phyloP scores from a whole-genome alignment of 1,140 invertebrate genomes.

The Neomicropteryx cornuta region DNA sequence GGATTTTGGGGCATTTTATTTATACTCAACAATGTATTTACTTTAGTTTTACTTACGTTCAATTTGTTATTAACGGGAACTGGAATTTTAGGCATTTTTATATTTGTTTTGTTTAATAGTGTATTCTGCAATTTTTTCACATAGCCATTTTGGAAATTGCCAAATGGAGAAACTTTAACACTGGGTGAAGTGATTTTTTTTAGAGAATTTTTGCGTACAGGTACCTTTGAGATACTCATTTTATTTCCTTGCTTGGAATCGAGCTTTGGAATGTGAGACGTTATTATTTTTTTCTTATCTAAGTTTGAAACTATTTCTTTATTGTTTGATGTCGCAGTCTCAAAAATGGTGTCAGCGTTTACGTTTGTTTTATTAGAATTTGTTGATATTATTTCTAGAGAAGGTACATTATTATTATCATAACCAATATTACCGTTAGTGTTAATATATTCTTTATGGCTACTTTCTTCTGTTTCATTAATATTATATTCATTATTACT shows the following conservation, averaged over 20 bases:
- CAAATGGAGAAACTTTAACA: constrained; percentile 31
- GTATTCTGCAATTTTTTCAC: constrained; percentile 43
- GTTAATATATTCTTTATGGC: too few relatives aligned
- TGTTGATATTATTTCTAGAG: constrained; percentile 6
- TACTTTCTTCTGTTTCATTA: not conserved
- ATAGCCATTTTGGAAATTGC: constrained; percentile 34
- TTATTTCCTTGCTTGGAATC: constrained; percentile 12
- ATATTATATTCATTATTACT: not conserved
- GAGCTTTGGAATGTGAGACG: constrained; percentile 15
- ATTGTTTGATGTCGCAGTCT: too few relatives aligned
- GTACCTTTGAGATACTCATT: constrained; percentile 20
- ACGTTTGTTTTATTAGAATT: constrained; percentile 3
- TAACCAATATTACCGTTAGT: not conserved
- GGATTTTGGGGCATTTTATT: constrained; percentile 1
- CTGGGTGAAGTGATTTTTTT: constrained; percentile 29
- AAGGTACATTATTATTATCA: constrained; percentile 3
- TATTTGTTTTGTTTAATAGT: constrained; percentile 34
- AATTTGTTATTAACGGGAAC: constrained; percentile 12
- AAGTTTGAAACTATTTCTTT: constrained; percentile 29
- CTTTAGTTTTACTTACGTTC: too few relatives aligned
- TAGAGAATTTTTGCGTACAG: constrained; percentile 23
- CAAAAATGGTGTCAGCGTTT: too few relatives aligned
- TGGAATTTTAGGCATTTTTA: constrained; percentile 18
- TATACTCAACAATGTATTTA: constrained; percentile 5
- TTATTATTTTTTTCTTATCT: too few relatives aligned